Evolutionary conservation across 2,888 invertebrate genomes (phyloP), one percentile per base, ranked within the genome.

Genomic region (Drosophila atripex): DNA sequence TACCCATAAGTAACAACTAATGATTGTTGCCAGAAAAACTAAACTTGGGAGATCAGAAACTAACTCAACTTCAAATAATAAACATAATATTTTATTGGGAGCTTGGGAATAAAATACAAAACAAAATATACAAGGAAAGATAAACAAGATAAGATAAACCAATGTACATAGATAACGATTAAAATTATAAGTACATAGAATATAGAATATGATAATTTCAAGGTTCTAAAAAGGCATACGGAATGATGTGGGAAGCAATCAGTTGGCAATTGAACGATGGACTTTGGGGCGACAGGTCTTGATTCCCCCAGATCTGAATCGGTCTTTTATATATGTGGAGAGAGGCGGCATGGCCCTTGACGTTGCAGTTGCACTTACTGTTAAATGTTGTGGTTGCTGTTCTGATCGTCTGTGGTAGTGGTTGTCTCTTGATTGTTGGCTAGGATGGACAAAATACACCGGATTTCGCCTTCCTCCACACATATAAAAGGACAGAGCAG

Each of bases 241-340:
- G 92, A 92, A 92, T 92, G 92, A 92, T 92, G 91, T 91, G 92
- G 92, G 91, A 91, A 91, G 91, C 92, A 92, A 92, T 91, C 89
- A 90, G 89, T 88, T 88, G 83, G 89, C 91, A 92, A 72, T 90
- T 90, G 90, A 91, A 91, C 88, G 91, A 91, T 90, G 89, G 89
- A 87, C 77, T 61, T 69, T 69, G 50, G 68, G 74, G 76, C 74
- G 60, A 74, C 35, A 64, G 69, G 52, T 75, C 53, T 64, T 66
- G n/a, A 12, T 35, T 23, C 52, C 51, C 58, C 71, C 39, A 23
- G 51, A 58, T 52, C 52, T 47, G 38, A 52, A 70, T 53, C 61
- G 39, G 32, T 75, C 75, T 73, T 80, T 75, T 63, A 73, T 66
- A 52, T 63, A 46, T 59, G 90, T 75, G 78, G 75, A 80, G 79